These are phyloP conservation scores for Gymnogyps californianus DNA, from an alignment of 2,113 vertebrate genomes.

Conservation along the genomic window DNA sequence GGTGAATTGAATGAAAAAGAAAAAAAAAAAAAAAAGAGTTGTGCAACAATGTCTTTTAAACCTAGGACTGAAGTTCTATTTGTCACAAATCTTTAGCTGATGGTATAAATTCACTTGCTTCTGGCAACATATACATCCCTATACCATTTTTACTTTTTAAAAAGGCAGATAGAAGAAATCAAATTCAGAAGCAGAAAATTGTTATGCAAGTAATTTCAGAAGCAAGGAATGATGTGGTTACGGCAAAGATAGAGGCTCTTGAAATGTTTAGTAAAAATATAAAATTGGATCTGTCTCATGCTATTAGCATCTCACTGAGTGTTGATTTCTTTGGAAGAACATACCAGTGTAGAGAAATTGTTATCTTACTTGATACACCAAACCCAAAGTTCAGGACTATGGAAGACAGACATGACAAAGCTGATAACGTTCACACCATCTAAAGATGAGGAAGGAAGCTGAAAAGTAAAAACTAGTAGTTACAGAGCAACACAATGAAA, in stretches of 20 bases:
- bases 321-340: neutral
- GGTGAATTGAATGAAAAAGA: neutral
- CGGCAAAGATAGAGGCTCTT: neutral
- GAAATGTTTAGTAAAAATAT: constrained; percentile 1
- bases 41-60: neutral
- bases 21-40: neutral
- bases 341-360: neutral
- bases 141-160: neutral
- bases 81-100: neutral
- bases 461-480: neutral
- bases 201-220: constrained; percentile 12
- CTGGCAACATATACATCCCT: neutral
- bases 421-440: neutral
- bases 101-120: neutral
- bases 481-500: neutral
- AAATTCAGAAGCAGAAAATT: constrained; percentile 9
- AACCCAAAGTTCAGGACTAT: neutral
- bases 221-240: neutral
- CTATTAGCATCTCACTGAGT: neutral
- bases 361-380: neutral
- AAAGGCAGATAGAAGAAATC: neutral
- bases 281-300: neutral
- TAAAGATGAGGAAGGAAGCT: neutral
- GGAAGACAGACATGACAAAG: neutral
- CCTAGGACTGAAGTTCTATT: neutral